Evolutionary conservation across 2,797 vertebrate genomes (phyloP), one percentile per base, ranked within the genome.

Genomic region (Odontamblyopus rebecca): DNA sequence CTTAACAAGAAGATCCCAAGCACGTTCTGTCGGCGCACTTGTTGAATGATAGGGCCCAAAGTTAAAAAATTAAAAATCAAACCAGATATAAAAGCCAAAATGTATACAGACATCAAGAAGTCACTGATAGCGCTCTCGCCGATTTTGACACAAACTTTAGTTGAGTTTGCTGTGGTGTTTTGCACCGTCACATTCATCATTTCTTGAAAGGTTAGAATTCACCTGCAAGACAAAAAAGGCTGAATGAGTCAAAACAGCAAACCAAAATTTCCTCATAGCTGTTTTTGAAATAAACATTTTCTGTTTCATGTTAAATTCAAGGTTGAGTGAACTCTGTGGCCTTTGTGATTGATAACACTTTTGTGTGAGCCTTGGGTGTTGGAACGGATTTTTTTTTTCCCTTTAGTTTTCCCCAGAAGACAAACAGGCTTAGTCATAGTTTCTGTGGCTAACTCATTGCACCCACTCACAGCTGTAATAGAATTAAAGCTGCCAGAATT

Each of bases 1-100:
- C 74, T 86, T 35, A 95, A 85, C 32, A 95, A 88, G 80, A 93
- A 95, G 73, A 95, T 90, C 9, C 92, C 94, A 23, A 95, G 79
- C 12, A 94, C 63, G 2, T 95, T 95, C 64, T 85, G 78, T 38
- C 67, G 87, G 19, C 66, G 74, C 54, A 94, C 89, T 85, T 94
- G 94, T 30, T 89, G 86, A 27, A 82, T 71, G 53, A 95, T 93
- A 38, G 94, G 94, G 30, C 91, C 82, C 4, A 93, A 63, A 1
- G 94, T 94, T n/a, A 95, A 35, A 2, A 93, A 12, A 61, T 94
- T 93, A 71, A 94, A 90, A 66, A 89, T 74, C 74, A 95, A 57
- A 15, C 94, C 93, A 6, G 93, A 71, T 30, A 93, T 73, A 32
- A 95, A 94, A 8, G 85, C 84, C 26, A 93, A 29, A 67, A 94